Evolutionary conservation across 1,140 invertebrate species (phyloP).

Genomic region (Choristoneura fumiferana): DNA sequence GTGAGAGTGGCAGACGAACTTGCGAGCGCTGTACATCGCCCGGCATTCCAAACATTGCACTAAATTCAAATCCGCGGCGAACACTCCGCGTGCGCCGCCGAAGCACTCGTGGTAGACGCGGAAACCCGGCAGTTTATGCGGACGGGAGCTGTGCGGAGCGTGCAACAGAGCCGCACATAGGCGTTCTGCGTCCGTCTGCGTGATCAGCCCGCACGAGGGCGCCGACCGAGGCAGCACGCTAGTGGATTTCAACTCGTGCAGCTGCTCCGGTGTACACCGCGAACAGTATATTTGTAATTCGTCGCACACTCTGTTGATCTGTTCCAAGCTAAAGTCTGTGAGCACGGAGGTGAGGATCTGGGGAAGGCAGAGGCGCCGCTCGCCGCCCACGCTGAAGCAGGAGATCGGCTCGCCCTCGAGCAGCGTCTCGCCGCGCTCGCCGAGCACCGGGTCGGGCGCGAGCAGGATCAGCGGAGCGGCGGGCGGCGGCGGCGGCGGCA

Average conservation of each 20-base stretch:
- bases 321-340: slow-evolving; percentile 90
- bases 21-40: slow-evolving; percentile 90
- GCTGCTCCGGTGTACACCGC: slow-evolving; percentile 93
- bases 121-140: slow-evolving; percentile 78
- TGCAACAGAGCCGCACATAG: slow-evolving; percentile 93
- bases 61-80: slow-evolving; percentile 89
- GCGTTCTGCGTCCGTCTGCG: slow-evolving; percentile 97
- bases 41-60: slow-evolving; percentile 96
- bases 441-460: slow-evolving; percentile 88
- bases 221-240: slow-evolving; percentile 92
- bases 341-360: slow-evolving; percentile 96
- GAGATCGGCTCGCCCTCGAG: slow-evolving; percentile 95
- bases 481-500: slow-evolving; percentile 70
- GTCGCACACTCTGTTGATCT: slow-evolving; percentile 97
- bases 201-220: slow-evolving; percentile 96
- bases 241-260: slow-evolving; percentile 93
- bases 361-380: slow-evolving; percentile 95
- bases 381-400: slow-evolving; percentile 97
- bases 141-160: slow-evolving; percentile 70
- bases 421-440: slow-evolving; percentile 92
- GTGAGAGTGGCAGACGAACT: slow-evolving; percentile 97
- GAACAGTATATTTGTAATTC: slow-evolving; percentile 97
- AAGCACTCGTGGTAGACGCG: slow-evolving; percentile 97
- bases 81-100: slow-evolving; percentile 94
- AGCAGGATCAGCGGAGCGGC: slow-evolving; percentile 87